These are phyloP conservation scores for Esox masquinongy DNA, from an alignment of 2,797 vertebrate species.

Conservation along the genomic window DNA sequence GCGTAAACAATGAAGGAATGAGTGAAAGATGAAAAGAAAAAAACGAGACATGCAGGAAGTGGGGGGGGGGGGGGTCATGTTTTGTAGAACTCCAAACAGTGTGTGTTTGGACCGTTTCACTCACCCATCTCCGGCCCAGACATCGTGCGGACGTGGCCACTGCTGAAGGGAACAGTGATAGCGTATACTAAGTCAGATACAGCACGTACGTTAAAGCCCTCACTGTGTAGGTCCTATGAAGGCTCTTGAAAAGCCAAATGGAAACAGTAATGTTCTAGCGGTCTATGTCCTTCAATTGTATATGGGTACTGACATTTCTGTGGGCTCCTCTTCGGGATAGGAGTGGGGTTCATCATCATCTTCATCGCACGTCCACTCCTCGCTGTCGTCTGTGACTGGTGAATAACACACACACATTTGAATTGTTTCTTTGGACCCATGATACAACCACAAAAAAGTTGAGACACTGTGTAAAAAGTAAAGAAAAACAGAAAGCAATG, in stretches of 20 bases:
- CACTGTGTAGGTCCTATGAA: not conserved
- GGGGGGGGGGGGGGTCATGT: no score
- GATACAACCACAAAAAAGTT: no score
- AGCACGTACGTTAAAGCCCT: not conserved
- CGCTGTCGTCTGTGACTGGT: constrained; percentile 76
- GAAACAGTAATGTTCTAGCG: no score
- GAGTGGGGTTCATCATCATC: constrained; percentile 70
- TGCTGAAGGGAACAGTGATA: constrained; percentile 31
- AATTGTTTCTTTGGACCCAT: no score
- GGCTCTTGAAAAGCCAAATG: no score
- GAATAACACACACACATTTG: not conserved
- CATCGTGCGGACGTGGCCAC: constrained; percentile 49
- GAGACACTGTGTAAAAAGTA: no score
- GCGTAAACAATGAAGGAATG: no score
- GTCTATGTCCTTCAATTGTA: no score
- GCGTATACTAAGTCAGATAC: not conserved
- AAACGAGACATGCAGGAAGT: not conserved
- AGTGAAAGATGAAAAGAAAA: not conserved
- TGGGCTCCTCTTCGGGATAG: constrained; percentile 16
- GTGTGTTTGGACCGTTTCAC: constrained; percentile 16
- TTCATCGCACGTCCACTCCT: constrained; percentile 76
- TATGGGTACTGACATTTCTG: constrained; percentile 53
- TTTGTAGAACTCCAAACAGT: not conserved
- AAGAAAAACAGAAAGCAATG: no score
- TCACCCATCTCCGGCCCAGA: constrained; percentile 69